Evolutionary conservation across 2,888 invertebrate species (phyloP).

Genomic region (Luperina testacea): DNA sequence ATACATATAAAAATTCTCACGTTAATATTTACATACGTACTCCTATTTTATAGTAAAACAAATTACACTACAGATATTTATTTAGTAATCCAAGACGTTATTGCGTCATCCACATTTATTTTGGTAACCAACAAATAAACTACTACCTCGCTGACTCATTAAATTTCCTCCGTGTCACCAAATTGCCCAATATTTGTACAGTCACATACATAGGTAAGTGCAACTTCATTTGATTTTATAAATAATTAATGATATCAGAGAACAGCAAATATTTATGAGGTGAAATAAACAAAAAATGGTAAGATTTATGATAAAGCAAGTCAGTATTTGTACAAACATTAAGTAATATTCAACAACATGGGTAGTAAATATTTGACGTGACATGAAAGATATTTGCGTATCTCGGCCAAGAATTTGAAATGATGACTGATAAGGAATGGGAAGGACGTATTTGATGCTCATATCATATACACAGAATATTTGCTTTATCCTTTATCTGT

Average conservation of each 20-base stretch:
- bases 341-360: conserved; percentile 10
- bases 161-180: background rate
- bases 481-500: conserved; percentile 7
- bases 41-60: background rate
- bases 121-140: background rate
- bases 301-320: background rate
- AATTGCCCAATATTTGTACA: conserved; percentile 1
- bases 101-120: background rate
- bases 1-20: background rate
- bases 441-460: conserved; percentile 17
- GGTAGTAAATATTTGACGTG: conserved; percentile 31
- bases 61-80: background rate
- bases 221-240: background rate
- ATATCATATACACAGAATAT: conserved; percentile 23
- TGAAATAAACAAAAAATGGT: background rate
- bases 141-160: background rate
- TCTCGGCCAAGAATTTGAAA: conserved; percentile 8
- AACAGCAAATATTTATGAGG: background rate
- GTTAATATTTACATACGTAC: background rate
- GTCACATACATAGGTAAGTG: background rate
- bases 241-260: background rate
- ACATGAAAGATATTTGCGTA: conserved; percentile 1
- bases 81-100: background rate
- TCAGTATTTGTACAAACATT: conserved; percentile 14
- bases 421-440: conserved; percentile 26